A percentile compares a stretch with the other conserved stretches of the same genome.
phyloP scores from a whole-genome alignment of 2,888 invertebrate species.

The Andrena bucephala region DNA sequence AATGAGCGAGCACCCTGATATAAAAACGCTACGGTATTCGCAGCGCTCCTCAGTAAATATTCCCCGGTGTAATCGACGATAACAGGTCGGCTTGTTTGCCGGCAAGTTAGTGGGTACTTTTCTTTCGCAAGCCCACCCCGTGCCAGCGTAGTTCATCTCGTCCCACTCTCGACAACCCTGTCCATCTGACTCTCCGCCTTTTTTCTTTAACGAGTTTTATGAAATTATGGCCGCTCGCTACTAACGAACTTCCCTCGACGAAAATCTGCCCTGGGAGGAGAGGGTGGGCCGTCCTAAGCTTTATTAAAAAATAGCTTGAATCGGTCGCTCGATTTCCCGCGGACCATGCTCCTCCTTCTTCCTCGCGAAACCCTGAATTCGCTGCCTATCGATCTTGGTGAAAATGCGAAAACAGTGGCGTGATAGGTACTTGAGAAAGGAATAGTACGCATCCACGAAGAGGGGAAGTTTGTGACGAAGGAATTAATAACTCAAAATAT shows the following conservation, averaged over 20 bases:
- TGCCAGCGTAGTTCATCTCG: conserved; percentile 24
- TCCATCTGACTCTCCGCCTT: conserved; percentile 29
- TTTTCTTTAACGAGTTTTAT: conserved; percentile 71
- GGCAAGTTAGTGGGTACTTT: conserved; percentile 55
- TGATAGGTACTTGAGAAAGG: not conserved
- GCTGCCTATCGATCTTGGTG: not conserved
- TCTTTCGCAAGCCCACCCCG: conserved; percentile 38
- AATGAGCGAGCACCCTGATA: conserved; percentile 14
- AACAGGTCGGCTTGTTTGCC: conserved; percentile 69
- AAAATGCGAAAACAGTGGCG: not conserved
- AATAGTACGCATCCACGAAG: not conserved
- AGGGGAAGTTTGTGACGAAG: not conserved
- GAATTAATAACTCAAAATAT: not conserved
- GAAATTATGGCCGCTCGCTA: conserved; percentile 59
- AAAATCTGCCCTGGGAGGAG: conserved; percentile 30
- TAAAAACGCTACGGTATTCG: conserved; percentile 35
- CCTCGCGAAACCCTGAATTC: not conserved
- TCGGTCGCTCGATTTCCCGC: conserved; percentile 36
- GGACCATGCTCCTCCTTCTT: not conserved
- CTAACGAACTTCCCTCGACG: conserved; percentile 65
- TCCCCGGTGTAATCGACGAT: conserved; percentile 68
- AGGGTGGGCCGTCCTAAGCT: conserved; percentile 30
- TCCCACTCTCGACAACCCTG: conserved; percentile 6
- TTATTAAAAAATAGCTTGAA: conserved; percentile 63
- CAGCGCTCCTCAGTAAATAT: conserved; percentile 49